phyloP scores from a whole-genome alignment of 30 jellyfish, hydroid and myxozoan genomes.

The Hydractinia symbiolongicarpus region DNA sequence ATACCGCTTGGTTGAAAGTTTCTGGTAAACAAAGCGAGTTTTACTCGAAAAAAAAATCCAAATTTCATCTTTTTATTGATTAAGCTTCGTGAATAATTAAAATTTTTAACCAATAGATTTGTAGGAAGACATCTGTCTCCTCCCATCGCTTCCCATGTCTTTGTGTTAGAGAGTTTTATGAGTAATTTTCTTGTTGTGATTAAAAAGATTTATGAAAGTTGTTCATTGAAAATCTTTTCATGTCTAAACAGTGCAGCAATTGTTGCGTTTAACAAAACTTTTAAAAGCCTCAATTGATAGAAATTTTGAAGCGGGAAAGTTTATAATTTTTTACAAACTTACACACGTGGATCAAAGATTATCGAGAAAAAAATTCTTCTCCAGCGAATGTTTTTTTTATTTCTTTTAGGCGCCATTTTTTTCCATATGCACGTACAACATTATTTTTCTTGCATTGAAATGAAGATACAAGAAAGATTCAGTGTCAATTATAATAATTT shows the following conservation, averaged over 20 bases:
- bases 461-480: no score
- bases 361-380: background rate
- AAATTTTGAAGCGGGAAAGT: conserved; percentile 12
- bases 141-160: background rate
- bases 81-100: background rate
- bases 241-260: conserved; percentile 6
- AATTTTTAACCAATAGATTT: conserved; percentile 11
- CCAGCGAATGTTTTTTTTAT: background rate
- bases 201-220: conserved; percentile 9
- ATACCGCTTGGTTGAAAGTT: no score
- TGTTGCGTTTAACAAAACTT: conserved; percentile 11
- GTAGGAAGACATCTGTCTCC: conserved; percentile 7
- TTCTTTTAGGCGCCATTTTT: no score
- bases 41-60: no score
- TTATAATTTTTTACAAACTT: background rate
- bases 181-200: background rate
- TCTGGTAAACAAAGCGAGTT: no score
- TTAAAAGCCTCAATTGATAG: conserved; percentile 5
- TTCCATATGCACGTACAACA: no score
- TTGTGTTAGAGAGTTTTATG: no score
- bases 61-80: no score
- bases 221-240: conserved; percentile 5
- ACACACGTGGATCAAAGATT: background rate
- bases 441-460: no score
- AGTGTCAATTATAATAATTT: no score